These are phyloP conservation scores for Fregata magnificens DNA, from an alignment of 2,113 vertebrate genomes.

Conservation along the genomic window DNA sequence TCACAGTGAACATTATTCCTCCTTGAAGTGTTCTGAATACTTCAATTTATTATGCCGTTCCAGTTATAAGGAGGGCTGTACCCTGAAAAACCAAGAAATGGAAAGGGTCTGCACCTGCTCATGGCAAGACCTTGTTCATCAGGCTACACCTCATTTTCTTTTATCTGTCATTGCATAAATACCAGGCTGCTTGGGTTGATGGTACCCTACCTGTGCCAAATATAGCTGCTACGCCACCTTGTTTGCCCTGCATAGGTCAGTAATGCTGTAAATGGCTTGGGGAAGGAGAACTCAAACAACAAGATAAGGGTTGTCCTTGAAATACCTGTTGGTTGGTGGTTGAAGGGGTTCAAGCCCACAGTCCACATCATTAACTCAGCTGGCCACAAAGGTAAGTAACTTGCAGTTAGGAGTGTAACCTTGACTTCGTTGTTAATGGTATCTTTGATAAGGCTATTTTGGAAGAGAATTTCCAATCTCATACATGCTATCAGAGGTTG, in stretches of 20 bases:
- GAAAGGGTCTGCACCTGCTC: constrained; percentile 24
- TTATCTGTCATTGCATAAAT: constrained; percentile 35
- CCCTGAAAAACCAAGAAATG: constrained; percentile 1
- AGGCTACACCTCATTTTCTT: constrained; percentile 50
- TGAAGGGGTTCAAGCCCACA: background rate
- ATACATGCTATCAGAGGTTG: background rate
- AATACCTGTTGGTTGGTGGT: background rate
- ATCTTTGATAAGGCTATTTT: background rate
- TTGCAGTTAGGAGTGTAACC: background rate
- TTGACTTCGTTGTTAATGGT: background rate
- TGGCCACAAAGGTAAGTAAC: background rate
- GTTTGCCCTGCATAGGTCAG: background rate
- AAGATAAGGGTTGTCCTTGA: background rate
- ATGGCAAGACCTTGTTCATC: constrained; percentile 41
- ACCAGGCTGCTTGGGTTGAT: constrained; percentile 25
- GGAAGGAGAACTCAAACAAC: background rate
- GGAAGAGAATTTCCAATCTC: background rate
- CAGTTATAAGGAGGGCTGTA: background rate
- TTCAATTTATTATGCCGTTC: constrained; percentile 20
- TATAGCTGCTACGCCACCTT: background rate
- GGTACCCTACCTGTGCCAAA: background rate
- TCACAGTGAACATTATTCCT: background rate
- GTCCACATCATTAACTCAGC: background rate
- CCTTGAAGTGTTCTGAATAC: constrained; percentile 25
- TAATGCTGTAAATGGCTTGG: background rate